These are phyloP conservation scores for Diaprepes abbreviatus DNA, from an alignment of 2,888 invertebrate genomes.

Conservation along the genomic window DNA sequence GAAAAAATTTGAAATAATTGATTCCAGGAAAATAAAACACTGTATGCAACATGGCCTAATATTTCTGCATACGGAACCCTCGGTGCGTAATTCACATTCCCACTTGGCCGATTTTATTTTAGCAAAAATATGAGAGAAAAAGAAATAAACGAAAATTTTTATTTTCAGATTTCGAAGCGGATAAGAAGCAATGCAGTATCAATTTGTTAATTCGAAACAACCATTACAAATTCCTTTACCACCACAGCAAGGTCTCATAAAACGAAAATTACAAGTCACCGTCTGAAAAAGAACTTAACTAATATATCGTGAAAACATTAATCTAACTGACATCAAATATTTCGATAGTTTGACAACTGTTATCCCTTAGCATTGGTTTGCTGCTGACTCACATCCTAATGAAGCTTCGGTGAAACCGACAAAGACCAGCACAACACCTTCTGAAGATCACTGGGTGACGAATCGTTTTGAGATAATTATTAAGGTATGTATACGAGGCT, in stretches of 20 bases:
- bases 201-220: conserved; percentile 1
- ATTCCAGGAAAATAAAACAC: no score
- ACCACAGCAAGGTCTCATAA: not conserved
- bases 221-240: conserved; percentile 2
- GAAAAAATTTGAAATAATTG: no score
- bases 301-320: conserved; percentile 61
- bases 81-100: no score
- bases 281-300: conserved; percentile 5
- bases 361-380: conserved; percentile 51
- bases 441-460: conserved; percentile 23
- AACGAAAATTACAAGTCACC: not conserved
- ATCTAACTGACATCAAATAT: conserved; percentile 66
- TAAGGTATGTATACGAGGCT: conserved; percentile 1
- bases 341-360: conserved; percentile 56
- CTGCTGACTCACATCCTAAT: conserved; percentile 56
- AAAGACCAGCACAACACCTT: conserved; percentile 52
- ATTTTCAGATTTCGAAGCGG: not conserved
- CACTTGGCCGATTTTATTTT: no score
- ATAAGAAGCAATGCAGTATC: not conserved
- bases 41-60: no score
- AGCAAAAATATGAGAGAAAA: no score
- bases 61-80: no score
- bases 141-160: not conserved
- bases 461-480: conserved; percentile 25
- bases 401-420: conserved; percentile 52